Percentiles rank a stretch among this genome's conserved stretches.
phyloP scores from a whole-genome alignment of 2,113 vertebrate genomes.

The Spheniscus mendiculus region DNA sequence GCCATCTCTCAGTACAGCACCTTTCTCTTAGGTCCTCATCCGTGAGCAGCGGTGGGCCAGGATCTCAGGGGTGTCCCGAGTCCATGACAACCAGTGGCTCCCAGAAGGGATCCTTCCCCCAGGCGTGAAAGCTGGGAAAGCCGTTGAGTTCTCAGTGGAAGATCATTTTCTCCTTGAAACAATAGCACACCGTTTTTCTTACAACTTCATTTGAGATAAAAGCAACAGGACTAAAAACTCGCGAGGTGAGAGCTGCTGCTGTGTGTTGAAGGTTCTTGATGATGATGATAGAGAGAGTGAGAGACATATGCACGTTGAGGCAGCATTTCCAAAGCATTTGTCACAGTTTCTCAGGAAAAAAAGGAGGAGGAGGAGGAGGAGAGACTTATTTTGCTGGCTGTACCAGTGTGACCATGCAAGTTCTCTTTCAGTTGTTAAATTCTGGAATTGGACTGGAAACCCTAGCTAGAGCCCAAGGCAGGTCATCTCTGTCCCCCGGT shows the following conservation, averaged over 20 bases:
- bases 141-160: background rate
- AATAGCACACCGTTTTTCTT: background rate
- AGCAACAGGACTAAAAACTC: background rate
- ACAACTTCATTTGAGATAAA: background rate
- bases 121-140: background rate
- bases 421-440: background rate
- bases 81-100: background rate
- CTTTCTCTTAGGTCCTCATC: background rate
- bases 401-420: background rate
- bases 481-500: background rate
- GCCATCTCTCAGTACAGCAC: background rate
- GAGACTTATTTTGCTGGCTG: background rate
- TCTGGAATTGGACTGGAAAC: background rate
- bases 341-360: background rate
- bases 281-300: background rate
- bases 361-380: too few species aligned
- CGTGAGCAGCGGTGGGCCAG: accelerated
- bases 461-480: background rate
- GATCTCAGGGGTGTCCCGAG: background rate
- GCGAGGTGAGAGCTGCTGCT: background rate
- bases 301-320: background rate
- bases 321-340: background rate
- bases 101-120: background rate
- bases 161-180: background rate
- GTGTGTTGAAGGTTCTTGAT: background rate